Conservation (phyloP, 2,888 invertebrate species). For the Digitonthophagus gazella region DNA sequence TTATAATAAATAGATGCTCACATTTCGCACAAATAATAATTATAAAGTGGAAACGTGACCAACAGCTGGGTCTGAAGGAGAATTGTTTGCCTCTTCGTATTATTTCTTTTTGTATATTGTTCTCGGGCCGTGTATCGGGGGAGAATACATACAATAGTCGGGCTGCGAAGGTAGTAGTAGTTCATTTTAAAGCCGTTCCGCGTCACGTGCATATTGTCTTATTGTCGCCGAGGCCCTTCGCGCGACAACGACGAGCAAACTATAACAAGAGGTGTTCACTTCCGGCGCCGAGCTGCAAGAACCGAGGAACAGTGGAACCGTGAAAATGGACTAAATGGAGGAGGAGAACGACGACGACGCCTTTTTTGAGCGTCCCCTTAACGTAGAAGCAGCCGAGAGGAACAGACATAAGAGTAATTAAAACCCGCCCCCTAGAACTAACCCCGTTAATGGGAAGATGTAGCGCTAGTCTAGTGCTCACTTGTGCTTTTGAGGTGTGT, state of each 20-base stretch:
- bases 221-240: constrained; percentile 24
- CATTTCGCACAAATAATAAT: background rate
- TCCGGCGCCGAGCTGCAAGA: background rate
- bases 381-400: constrained; percentile 5
- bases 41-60: background rate
- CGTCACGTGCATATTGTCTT: constrained; percentile 21
- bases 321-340: constrained; percentile 1
- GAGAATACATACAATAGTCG: background rate
- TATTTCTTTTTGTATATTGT: background rate
- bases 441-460: constrained; percentile 8
- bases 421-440: constrained; percentile 18
- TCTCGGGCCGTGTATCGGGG: background rate
- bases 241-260: constrained; percentile 24
- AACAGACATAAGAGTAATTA: constrained; percentile 25
- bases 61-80: background rate
- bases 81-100: background rate
- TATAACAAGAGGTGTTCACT: constrained; percentile 23
- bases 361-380: constrained; percentile 7
- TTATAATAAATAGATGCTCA: background rate
- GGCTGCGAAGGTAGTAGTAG: background rate
- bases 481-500: background rate
- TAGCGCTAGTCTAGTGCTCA: background rate
- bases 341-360: constrained; percentile 2
- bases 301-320: background rate
- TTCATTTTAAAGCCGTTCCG: constrained; percentile 11